These are phyloP conservation scores for Erythrocercus mccallii DNA, from an alignment of 2,113 vertebrate species.

Conservation along the genomic window DNA sequence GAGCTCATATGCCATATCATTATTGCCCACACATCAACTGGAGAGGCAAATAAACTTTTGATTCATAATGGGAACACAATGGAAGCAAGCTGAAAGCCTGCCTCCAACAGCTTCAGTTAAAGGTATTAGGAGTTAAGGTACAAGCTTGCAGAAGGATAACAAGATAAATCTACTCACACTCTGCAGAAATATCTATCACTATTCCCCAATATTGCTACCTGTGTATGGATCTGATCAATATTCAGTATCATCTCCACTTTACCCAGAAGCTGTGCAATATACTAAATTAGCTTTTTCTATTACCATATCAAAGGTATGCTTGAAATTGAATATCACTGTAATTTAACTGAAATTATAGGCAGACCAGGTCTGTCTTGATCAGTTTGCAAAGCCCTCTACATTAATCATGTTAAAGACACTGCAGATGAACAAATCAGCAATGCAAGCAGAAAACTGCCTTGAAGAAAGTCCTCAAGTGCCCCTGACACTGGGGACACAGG, in stretches of 20 bases:
- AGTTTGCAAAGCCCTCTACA: slow-evolving; percentile 3
- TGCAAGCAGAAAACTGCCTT: not conserved
- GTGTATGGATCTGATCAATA: slow-evolving; percentile 23
- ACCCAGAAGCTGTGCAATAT: not conserved
- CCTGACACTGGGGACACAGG: not conserved
- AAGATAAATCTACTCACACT: not conserved
- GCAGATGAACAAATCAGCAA: slow-evolving; percentile 46
- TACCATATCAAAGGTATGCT: slow-evolving; percentile 9
- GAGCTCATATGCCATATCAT: not conserved
- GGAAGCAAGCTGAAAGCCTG: slow-evolving; percentile 2
- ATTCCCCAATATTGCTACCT: not conserved
- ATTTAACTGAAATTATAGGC: slow-evolving; percentile 55
- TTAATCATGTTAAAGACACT: slow-evolving; percentile 55
- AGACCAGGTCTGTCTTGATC: slow-evolving; percentile 43
- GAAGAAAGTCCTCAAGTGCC: not conserved
- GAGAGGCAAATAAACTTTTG: slow-evolving; percentile 48
- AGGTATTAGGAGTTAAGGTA: not conserved
- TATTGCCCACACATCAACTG: not conserved
- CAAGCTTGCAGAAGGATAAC: not conserved
- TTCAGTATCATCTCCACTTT: not conserved
- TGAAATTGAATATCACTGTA: slow-evolving; percentile 36
- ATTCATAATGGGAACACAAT: slow-evolving; percentile 4
- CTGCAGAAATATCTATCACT: slow-evolving; percentile 9
- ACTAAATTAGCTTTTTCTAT: slow-evolving; percentile 57
- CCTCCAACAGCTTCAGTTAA: not conserved